A percentile compares a stretch with the other conserved stretches of the same genome.
Evolutionary conservation across 2,113 vertebrate genomes (phyloP).

Genomic region (Bambusicola thoracicus): DNA sequence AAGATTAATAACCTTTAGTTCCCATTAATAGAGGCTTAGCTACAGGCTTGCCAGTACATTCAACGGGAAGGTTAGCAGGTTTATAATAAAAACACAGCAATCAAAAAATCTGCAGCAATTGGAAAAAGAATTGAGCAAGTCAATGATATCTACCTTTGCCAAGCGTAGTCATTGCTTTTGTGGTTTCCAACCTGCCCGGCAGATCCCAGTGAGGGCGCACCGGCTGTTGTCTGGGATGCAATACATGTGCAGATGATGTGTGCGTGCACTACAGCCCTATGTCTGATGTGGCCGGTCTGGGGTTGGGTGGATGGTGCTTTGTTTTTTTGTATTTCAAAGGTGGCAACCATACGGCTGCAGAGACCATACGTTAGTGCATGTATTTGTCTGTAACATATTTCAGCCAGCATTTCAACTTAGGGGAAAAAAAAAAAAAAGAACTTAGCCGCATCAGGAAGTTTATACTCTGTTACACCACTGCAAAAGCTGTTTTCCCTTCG

Average conservation of each 20-base stretch:
- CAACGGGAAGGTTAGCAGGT: not conserved
- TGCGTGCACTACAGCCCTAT: slow-evolving; percentile 27
- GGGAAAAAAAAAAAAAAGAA: not conserved
- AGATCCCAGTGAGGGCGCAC: not conserved
- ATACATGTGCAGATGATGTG: slow-evolving; percentile 24
- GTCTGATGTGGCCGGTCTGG: slow-evolving; percentile 48
- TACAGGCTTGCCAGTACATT: not conserved
- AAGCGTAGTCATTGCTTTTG: not conserved
- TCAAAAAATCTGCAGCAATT: not conserved
- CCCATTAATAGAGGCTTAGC: not conserved
- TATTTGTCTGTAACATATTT: slow-evolving; percentile 22
- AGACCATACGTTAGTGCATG: not conserved
- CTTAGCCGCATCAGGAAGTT: not conserved
- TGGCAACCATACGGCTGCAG: slow-evolving; percentile 48
- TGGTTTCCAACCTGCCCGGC: not conserved
- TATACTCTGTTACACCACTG: not conserved
- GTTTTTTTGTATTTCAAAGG: slow-evolving; percentile 28
- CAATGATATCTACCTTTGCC: not conserved
- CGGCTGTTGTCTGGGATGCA: not conserved
- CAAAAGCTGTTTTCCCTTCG: not conserved
- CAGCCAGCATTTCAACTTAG: not conserved
- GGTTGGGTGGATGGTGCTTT: not conserved
- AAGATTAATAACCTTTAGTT: not conserved
- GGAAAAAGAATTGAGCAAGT: not conserved
- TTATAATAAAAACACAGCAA: not conserved